Conservation (phyloP, 2,888 invertebrate genomes). For the Zygaena filipendulae region DNA sequence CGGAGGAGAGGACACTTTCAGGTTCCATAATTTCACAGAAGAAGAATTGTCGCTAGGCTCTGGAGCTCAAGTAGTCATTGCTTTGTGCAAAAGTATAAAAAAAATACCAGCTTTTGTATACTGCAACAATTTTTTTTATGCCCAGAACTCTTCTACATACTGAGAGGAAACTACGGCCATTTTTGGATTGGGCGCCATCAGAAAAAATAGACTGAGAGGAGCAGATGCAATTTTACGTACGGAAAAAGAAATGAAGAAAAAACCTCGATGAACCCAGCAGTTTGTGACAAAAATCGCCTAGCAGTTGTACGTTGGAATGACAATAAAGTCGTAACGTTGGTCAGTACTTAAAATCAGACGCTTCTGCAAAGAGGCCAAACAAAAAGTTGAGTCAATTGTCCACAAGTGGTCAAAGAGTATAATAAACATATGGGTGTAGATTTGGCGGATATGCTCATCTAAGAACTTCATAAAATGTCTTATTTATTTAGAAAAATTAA, state of each 20-base stretch:
- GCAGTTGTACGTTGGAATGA: slow-evolving; percentile 21
- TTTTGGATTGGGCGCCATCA: slow-evolving; percentile 19
- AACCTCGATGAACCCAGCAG: slow-evolving; percentile 14
- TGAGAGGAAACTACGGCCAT: slow-evolving; percentile 20
- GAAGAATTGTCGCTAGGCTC: slow-evolving; percentile 20
- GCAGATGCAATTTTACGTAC: slow-evolving; percentile 15
- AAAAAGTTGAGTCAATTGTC: no score
- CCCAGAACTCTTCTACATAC: slow-evolving; percentile 17
- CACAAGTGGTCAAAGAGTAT: no score
- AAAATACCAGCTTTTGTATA: slow-evolving; percentile 11
- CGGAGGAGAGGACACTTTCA: slow-evolving; percentile 24
- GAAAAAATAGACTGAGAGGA: slow-evolving; percentile 19
- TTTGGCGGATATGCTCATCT: no score
- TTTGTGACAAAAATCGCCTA: slow-evolving; percentile 15
- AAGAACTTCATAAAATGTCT: no score
- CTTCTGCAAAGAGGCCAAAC: no score
- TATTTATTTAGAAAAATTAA: slow-evolving; percentile 20
- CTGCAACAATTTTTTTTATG: slow-evolving; percentile 18
- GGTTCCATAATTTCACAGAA: slow-evolving; percentile 18
- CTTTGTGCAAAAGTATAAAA: slow-evolving; percentile 8
- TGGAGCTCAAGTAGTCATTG: slow-evolving; percentile 21
- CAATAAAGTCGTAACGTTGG: no score
- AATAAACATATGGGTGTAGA: no score
- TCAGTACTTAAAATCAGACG: no score
- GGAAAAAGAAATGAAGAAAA: slow-evolving; percentile 20